A percentile compares a stretch with the other conserved stretches of the same genome.
Evolutionary conservation across 1,140 invertebrate genomes (phyloP).

Genomic region (Oryctes rhinoceros): DNA sequence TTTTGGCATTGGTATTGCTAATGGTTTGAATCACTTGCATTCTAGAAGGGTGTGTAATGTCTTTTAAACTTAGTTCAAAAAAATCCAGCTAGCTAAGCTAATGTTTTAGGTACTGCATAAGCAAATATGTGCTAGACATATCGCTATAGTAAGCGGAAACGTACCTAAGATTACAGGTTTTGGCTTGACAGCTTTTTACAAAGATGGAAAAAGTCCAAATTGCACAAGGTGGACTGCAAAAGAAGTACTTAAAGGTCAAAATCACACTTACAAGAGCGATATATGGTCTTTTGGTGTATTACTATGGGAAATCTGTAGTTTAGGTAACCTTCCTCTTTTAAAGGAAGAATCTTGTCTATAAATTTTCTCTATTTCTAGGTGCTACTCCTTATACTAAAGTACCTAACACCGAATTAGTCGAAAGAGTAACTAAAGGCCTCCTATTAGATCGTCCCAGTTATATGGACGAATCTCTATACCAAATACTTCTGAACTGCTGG

Average conservation of each 20-base stretch:
- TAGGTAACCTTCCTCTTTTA: conserved; percentile 63
- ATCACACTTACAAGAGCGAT: conserved; percentile 74
- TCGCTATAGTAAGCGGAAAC: conserved; percentile 69
- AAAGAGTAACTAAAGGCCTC: conserved; percentile 72
- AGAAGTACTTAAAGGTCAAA: conserved; percentile 75
- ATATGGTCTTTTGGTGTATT: conserved; percentile 85
- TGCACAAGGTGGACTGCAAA: conserved; percentile 80
- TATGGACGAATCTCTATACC: conserved; percentile 80
- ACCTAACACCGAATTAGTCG: conserved; percentile 74
- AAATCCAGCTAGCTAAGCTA: neutral
- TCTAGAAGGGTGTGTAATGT: conserved; percentile 61
- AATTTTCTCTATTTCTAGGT: conserved; percentile 59
- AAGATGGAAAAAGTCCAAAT: conserved; percentile 65
- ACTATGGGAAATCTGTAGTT: conserved; percentile 83
- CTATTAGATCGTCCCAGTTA: conserved; percentile 76
- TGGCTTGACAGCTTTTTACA: conserved; percentile 66
- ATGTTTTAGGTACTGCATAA: conserved; percentile 74
- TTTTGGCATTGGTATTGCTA: conserved; percentile 67
- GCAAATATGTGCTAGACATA: conserved; percentile 75
- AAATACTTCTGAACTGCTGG: conserved; percentile 86
- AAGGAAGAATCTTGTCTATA: neutral
- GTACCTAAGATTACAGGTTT: conserved; percentile 78
- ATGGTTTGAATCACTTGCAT: conserved; percentile 73
- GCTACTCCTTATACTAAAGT: conserved; percentile 80
- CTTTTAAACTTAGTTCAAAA: no score